Evolutionary conservation across 2,113 vertebrate genomes (phyloP), one percentile per base, ranked within the genome.

Genomic region (Chionomys nivalis): DNA sequence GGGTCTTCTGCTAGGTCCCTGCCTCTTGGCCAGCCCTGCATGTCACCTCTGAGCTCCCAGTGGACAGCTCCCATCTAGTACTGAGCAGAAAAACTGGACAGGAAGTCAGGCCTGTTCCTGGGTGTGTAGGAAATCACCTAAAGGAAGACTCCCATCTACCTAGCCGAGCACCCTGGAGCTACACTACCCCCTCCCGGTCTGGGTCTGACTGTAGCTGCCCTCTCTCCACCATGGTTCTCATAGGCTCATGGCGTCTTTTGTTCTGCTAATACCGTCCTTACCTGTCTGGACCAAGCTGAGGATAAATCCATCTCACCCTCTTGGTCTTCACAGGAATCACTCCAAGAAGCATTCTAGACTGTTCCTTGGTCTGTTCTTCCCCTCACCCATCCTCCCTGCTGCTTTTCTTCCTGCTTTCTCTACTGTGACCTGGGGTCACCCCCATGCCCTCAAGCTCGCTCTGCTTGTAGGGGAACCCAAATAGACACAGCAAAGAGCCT

Each of bases 1-100:
- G 79, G 49, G 36, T 49, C 68, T 58, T 88, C 88, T 70, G 77
- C 88, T 94, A 91, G 39, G 58, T 78, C 44, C 72, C 91, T 72
- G 55, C 36, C 44, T 76, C 44, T 28, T 13, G 68, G 23, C 31
- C 47, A 42, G 77, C 13, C n/a, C 36, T 72, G 55, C 0, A 0
- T 44, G 58, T 85, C 17, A 24, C 21, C 31, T 17, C 86, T 2
- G 11, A 26, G 55, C 70, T 72, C 44, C 36, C 10, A 0, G 12
- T 16, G 68, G 72, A n/a, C 36, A 13, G 72, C 16, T 85, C 47
- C 31, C 23, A 68, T 70, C 36, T 28, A 19, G 55, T 9, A 1
- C 58, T 36, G 55, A 87, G 49, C 42, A 36, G 81, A 52, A 52
- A 13, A 76, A 76, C 0, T 9, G 55, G 65, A 73, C 77, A 26